Conservation (phyloP, 2,797 vertebrate species). For the Philypnodon macrostomus region DNA sequence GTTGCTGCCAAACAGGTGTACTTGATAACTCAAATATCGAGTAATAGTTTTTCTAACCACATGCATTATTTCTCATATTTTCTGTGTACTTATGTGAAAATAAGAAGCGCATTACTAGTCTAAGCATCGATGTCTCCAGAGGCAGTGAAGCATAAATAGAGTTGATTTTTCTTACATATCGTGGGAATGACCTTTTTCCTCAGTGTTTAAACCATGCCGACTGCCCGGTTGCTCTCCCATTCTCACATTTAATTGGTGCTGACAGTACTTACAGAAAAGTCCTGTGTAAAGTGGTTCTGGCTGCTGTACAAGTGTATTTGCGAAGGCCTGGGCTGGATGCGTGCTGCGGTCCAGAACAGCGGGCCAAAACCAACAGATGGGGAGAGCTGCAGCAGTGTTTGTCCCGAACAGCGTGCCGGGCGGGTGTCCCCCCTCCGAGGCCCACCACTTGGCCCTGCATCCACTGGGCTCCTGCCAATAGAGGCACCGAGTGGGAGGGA, state of each 20-base stretch:
- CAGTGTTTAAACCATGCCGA: slow-evolving; percentile 27
- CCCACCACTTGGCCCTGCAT: slow-evolving; percentile 65
- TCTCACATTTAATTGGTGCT: slow-evolving; percentile 63
- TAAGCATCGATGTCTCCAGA: too few relatives aligned
- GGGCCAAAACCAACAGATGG: slow-evolving; percentile 84
- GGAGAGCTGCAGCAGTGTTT: slow-evolving; percentile 74
- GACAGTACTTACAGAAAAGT: slow-evolving; percentile 67
- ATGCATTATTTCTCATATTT: too few relatives aligned
- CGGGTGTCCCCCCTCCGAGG: slow-evolving; percentile 69
- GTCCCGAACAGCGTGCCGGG: slow-evolving; percentile 62
- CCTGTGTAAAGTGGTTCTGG: slow-evolving; percentile 73
- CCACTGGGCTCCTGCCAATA: slow-evolving; percentile 58
- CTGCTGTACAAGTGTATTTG: slow-evolving; percentile 71
- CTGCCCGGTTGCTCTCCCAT: slow-evolving; percentile 43
- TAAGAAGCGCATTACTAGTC: slow-evolving; percentile 10
- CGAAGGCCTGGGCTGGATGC: slow-evolving; percentile 68
- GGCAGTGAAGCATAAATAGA: slow-evolving; percentile 36
- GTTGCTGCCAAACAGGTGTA: too few relatives aligned
- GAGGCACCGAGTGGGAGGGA: slow-evolving; percentile 13
- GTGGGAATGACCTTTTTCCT: slow-evolving; percentile 65
- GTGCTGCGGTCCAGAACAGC: slow-evolving; percentile 61
- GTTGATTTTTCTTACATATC: slow-evolving; percentile 29
- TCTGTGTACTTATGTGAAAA: slow-evolving; percentile 14
- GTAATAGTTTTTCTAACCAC: too few relatives aligned
- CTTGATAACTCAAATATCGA: too few relatives aligned